phyloP scores from a whole-genome alignment of 2,888 invertebrate species.

The Acronicta psi region DNA sequence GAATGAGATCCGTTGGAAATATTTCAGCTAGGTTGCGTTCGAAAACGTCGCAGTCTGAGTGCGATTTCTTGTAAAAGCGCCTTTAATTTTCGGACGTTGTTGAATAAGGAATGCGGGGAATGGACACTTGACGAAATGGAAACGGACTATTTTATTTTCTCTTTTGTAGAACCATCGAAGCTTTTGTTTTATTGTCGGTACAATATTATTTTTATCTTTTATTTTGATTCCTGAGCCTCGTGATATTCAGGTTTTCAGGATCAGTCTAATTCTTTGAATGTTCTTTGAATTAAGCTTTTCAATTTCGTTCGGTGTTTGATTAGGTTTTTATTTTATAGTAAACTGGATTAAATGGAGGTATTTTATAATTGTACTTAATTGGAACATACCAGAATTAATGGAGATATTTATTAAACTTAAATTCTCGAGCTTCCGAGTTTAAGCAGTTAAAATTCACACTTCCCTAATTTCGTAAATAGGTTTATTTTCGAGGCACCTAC shows the following conservation, averaged over 20 bases:
- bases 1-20: constrained; percentile 75
- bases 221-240: not conserved
- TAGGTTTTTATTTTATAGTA: not conserved
- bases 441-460: no score
- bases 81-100: constrained; percentile 82
- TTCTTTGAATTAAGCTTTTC: not conserved
- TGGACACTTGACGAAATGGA: constrained; percentile 65
- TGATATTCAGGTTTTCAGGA: not conserved
- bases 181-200: constrained; percentile 33
- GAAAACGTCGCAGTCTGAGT: constrained; percentile 75
- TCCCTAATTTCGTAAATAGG: no score
- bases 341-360: not conserved
- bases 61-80: constrained; percentile 85
- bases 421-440: no score
- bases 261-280: not conserved
- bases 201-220: constrained; percentile 7
- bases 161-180: constrained; percentile 44
- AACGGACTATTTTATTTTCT: constrained; percentile 44
- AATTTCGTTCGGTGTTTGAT: not conserved
- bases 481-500: no score
- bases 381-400: no score
- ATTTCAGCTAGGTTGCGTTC: constrained; percentile 74
- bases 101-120: constrained; percentile 85
- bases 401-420: no score
- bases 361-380: not conserved